A percentile compares a stretch with the other conserved stretches of the same genome.
Evolutionary conservation across 1,140 invertebrate genomes (phyloP).

Genomic region (Linepithema humile): DNA sequence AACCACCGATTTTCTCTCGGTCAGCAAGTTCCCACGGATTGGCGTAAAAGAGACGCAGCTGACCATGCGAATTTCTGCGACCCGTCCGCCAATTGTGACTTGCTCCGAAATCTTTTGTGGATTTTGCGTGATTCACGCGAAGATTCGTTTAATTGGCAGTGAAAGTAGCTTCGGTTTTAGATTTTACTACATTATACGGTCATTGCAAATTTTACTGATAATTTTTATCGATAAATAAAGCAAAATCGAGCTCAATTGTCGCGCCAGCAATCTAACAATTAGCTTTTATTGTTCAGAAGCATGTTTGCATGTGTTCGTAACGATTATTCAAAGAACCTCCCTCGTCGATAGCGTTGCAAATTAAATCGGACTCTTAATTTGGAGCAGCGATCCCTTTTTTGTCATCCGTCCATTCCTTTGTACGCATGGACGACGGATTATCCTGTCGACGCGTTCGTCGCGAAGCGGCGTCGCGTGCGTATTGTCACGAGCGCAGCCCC

Average conservation of each 20-base stretch:
- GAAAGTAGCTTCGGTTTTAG: no score
- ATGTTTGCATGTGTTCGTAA: slow-evolving; percentile 1
- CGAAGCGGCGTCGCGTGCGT: slow-evolving; percentile 32
- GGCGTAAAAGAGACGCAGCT: slow-evolving; percentile 7
- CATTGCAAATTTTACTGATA: neutral
- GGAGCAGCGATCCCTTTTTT: neutral
- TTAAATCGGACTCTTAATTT: slow-evolving; percentile 18
- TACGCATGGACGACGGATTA: neutral
- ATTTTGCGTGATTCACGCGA: neutral
- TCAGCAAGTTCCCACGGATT: slow-evolving; percentile 27
- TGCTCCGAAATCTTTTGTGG: neutral
- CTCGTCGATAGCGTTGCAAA: slow-evolving; percentile 3
- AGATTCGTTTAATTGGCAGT: neutral
- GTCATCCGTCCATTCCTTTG: slow-evolving; percentile 17
- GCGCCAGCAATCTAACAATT: slow-evolving; percentile 10
- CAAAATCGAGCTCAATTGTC: neutral
- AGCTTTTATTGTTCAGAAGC: slow-evolving; percentile 4
- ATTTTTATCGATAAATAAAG: neutral
- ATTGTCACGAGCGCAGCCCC: slow-evolving; percentile 69
- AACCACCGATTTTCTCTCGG: slow-evolving; percentile 13
- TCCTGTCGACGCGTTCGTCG: neutral
- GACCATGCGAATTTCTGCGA: slow-evolving; percentile 4
- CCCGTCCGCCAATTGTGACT: neutral
- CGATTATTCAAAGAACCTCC: slow-evolving; percentile 11
- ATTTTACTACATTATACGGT: no score